Evolutionary conservation across 2,797 vertebrate species (phyloP).

Genomic region (Lacerta agilis): DNA sequence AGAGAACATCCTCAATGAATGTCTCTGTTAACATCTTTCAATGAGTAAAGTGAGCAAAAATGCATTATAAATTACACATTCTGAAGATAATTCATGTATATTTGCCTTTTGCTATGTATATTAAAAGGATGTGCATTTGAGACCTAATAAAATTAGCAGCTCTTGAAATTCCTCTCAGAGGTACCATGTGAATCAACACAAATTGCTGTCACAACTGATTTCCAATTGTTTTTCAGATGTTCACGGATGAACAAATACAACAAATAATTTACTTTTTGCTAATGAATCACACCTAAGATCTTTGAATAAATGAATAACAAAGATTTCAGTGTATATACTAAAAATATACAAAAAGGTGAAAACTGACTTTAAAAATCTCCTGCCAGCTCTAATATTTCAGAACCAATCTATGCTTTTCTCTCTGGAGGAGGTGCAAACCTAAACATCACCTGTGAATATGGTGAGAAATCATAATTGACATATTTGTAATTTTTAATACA

Average conservation of each 20-base stretch:
- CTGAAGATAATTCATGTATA: background rate
- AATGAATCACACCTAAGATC: background rate
- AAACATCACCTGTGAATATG: background rate
- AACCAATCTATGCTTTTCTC: background rate
- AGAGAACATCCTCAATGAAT: background rate
- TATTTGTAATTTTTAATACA: background rate
- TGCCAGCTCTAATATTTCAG: background rate
- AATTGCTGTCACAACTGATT: slow-evolving; percentile 13
- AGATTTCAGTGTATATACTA: background rate
- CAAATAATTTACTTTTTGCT: slow-evolving; percentile 10
- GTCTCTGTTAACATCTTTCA: background rate
- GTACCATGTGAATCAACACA: background rate
- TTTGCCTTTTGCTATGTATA: background rate
- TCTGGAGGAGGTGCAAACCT: background rate
- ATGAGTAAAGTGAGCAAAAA: background rate
- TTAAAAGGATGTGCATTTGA: background rate
- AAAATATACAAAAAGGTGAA: background rate
- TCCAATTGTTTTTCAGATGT: background rate
- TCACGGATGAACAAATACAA: background rate
- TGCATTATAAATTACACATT: background rate
- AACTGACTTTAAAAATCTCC: background rate
- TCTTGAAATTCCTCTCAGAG: background rate
- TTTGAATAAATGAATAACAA: background rate
- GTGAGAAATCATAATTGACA: background rate
- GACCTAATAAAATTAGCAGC: background rate